Evolutionary conservation across 2,113 vertebrate species (phyloP), one percentile per base, ranked within the genome.

Genomic region (Smithornis capensis): DNA sequence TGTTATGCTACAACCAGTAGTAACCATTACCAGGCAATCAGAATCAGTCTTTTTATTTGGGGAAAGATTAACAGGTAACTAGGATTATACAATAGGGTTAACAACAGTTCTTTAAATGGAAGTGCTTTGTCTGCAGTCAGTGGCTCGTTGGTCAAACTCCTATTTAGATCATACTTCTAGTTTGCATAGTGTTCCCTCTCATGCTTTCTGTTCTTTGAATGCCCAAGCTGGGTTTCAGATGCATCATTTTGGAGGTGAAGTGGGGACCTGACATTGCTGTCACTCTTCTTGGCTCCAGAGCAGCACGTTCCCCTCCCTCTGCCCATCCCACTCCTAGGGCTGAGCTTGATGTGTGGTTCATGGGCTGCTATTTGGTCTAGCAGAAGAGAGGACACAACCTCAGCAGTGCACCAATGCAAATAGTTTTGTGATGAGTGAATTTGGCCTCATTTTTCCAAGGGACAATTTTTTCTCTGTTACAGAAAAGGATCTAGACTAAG

Each of bases 261-360:
- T 5, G 4, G 5, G 5, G 8, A n/a, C 13, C 35, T 67, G 83
- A 4, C 0, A 0, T 14, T 8, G 2, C 65, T 90, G 19, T 37
- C 21, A 17, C 23, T 29, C 5, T 15, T 49, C 28, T 40, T 10
- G 57, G 14, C 67, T 25, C 29, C 63, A 49, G 77, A 49, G 52
- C 65, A 67, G 45, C 17, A 62, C 47, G 47, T 9, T 19, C 29
- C 9, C 12, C 38, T 31, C 25, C 37, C 45, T 56, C 17, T 50
- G 22, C 37, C 42, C 29, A 9, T 19, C 12, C 24, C 2, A 1
- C 5, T 12, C 18, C 68, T 28, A 14, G 73, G 52, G 25, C 69
- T 50, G 56, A 52, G 15, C 9, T 22, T 31, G 42, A 4, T 7
- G 14, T 16, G 45, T 12, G 37, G 6, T 1, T 28, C 42, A 2